Conservation (phyloP, 2,797 vertebrate genomes). For the Synaphobranchus kaupii region DNA sequence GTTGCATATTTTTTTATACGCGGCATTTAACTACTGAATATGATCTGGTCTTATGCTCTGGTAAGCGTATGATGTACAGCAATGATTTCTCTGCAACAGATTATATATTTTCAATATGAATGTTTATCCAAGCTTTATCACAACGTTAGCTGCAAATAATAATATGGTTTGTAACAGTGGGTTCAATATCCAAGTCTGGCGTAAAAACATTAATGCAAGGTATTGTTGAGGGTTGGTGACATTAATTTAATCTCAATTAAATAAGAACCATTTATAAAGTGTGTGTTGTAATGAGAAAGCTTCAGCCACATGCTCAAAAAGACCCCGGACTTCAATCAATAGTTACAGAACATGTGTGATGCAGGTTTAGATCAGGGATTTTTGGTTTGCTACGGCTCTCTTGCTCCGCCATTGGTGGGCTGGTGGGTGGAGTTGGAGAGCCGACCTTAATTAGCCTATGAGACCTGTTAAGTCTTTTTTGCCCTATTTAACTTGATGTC, state of each 20-base stretch:
- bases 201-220: background rate
- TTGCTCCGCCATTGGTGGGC: too few relatives aligned
- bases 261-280: background rate
- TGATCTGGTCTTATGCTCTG: background rate
- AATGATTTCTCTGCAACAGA: background rate
- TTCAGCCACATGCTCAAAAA: background rate
- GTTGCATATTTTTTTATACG: background rate
- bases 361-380: background rate
- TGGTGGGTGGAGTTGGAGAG: too few relatives aligned
- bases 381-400: too few relatives aligned
- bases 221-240: background rate
- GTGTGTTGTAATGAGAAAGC: background rate
- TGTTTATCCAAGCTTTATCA: background rate
- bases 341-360: background rate
- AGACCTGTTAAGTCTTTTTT: too few relatives aligned
- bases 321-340: background rate
- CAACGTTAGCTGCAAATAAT: background rate
- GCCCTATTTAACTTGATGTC: too few relatives aligned
- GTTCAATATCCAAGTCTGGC: background rate
- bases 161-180: background rate
- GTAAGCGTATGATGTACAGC: background rate
- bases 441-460: too few relatives aligned
- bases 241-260: background rate
- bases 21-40: background rate
- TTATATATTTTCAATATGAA: background rate